Base-by-base conservation (phyloP, 2,113 vertebrate genomes). In the Elaphurus davidianus region DNA sequence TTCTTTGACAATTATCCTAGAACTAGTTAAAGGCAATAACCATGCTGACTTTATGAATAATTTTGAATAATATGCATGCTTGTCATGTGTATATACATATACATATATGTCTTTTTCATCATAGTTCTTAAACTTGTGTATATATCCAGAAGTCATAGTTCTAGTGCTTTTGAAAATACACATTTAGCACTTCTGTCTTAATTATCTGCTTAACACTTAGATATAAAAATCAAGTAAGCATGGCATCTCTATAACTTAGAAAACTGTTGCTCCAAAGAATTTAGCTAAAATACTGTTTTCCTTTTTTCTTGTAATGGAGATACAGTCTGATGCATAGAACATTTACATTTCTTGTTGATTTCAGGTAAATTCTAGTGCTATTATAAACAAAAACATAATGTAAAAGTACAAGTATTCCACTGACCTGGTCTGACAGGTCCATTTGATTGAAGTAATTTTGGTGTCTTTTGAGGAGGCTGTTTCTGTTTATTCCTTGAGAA, bases 311-410 rank as follows among this genome's bases (percentile, higher is more conserved):
- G 23, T 93, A 67, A 87, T 15, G 21, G 54, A 88, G 54, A 91
- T 89, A 2, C 50, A 36, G 67, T 55, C 90, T 13, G 30, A 93
- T 86, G 86, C 95, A 96, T 2, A 45, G 7, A 83, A 82, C 12
- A 89, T 94, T 43, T 91, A 82, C 33, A 92, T 82, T 82, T 55
- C 59, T 59, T 33, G 7, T 52, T 89, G 43, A 83, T 96, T 89
- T 96, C 40, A 27, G 67, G 23, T 33, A 94, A 96, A 91, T 60
- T 67, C 67, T 2, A 91, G 11, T 33, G 15, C 1, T 40, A 15
- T 30, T 92, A 79, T 97, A 88, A 96, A 97, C 59, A 91, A 87
- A 97, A 89, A 78, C 67, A 27, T 47, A 83, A 62, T 60, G 54
- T 40, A 52, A 95, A 93, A 95, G 1, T 91, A 67, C 52, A 62